Conservation (phyloP, 2,888 invertebrate species). For the Achlya flavicornis region DNA sequence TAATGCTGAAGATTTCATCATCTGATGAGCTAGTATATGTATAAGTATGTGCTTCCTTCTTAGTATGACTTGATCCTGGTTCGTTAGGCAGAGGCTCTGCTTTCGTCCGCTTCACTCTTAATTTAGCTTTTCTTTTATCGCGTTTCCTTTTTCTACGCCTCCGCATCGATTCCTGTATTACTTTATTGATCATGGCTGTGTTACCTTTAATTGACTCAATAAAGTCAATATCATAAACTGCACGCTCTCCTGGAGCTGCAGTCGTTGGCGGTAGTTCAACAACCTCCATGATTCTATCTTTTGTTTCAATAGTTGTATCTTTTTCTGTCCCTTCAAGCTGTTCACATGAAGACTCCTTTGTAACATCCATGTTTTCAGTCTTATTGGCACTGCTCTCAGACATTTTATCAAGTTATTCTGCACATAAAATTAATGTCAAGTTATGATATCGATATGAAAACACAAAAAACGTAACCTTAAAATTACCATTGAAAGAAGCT, state of each 20-base stretch:
- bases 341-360: not conserved
- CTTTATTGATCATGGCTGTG: not conserved
- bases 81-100: not conserved
- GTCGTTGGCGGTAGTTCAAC: not conserved
- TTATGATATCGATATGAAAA: no score
- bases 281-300: not conserved
- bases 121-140: not conserved
- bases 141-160: not conserved
- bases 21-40: constrained; percentile 8
- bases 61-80: not conserved
- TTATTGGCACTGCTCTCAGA: not conserved
- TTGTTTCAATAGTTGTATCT: not conserved
- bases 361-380: not conserved
- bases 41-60: not conserved
- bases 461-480: no score
- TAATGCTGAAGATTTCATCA: constrained; percentile 30
- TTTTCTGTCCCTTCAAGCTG: not conserved
- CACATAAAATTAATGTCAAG: not conserved
- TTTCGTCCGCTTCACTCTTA: not conserved
- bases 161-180: not conserved
- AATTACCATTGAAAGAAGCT: no score
- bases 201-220: not conserved
- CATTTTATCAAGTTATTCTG: not conserved
- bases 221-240: not conserved
- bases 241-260: not conserved